Conservation (phyloP, 1,140 invertebrate species). For the Papilio machaon region DNA sequence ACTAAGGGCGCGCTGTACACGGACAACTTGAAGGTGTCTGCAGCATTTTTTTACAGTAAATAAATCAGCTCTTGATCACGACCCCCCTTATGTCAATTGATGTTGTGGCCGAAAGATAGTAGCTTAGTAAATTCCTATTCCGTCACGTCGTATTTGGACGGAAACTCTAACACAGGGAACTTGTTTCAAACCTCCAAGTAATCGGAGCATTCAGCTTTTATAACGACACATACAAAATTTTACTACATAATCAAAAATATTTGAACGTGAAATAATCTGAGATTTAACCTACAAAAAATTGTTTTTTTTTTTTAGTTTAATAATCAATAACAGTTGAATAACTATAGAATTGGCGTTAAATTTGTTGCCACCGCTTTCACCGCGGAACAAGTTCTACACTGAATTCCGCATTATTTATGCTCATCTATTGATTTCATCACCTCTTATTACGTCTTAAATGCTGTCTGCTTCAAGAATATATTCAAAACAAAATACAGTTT, state of each 20-base stretch:
- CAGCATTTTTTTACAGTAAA: neutral
- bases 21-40: neutral
- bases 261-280: neutral
- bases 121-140: too few species aligned
- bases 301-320: conserved; percentile 9
- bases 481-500: too few species aligned
- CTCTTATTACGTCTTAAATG: neutral
- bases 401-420: conserved; percentile 3
- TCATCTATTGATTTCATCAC: neutral
- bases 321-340: conserved; percentile 17
- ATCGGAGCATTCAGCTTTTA: too few species aligned
- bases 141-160: too few species aligned
- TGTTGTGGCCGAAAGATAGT: too few species aligned
- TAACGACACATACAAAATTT: too few species aligned
- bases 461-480: neutral
- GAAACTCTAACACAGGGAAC: too few species aligned
- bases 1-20: neutral
- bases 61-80: too few species aligned
- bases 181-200: too few species aligned
- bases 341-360: conserved; percentile 27
- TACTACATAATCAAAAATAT: too few species aligned
- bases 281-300: neutral
- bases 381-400: neutral
- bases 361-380: conserved; percentile 13
- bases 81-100: too few species aligned